Base-by-base conservation (phyloP, 2,888 invertebrate genomes). In the Leptinotarsa juncta region DNA sequence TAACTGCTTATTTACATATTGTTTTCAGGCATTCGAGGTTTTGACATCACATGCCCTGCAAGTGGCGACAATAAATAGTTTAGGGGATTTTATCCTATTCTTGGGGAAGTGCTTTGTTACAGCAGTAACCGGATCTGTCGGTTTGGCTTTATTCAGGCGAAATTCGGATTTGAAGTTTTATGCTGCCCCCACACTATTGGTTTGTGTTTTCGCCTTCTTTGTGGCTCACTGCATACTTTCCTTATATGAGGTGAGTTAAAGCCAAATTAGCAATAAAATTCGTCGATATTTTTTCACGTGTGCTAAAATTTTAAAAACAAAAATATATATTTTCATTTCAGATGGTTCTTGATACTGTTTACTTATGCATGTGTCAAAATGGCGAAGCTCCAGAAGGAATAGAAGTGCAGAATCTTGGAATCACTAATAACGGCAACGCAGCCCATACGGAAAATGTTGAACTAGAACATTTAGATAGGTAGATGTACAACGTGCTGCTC, bases 301-400 rank as follows among this genome's bases (percentile, higher is more conserved):
- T 66, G 18, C 20, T 70, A 42, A 15, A 48, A 72, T 67, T n/a
- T 60, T 65, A 67, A 20, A 55, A 72, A 26, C 70, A 18, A 20
- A 42, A 20, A 67, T 16, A 14, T 12, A 16, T 16, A 50, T 50
- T 50, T 51, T 15, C 16, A 32, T 89, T 89, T 55, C 87, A 97
- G 96, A 97, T 97, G 93, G 96, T 97, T 14, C 94, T 98, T 10
- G 97, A 98, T 86, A 96, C 98, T 0, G 89, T 98, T 71, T 96
- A 98, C 88, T 89, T 98, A 78, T 98, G 98, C 87, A 96, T 97
- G 83, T 97, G 97, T 85, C 97, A 97, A 87, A 97, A 97, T 86
- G 94, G 95, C 75, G 96, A 96, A 86, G 94, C 94, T 2, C 91
- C 91, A 0, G 92, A 93, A 42, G 94, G 84, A 94, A 96, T 87